Conservation (phyloP, 92 coral and sea anemone species). For the Ricordea florida region DNA sequence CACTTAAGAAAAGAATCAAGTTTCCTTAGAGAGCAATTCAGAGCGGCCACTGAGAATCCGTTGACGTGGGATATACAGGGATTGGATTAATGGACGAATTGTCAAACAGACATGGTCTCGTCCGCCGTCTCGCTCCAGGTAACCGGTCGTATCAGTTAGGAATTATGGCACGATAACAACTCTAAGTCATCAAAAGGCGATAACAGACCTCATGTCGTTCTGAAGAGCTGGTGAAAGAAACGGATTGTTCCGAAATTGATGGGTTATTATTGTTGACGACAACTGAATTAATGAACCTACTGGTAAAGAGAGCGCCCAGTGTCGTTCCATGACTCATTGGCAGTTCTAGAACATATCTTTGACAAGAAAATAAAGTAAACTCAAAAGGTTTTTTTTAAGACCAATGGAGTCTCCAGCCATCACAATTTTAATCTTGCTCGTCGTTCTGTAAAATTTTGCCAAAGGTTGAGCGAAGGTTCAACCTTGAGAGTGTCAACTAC, state of each 20-base stretch:
- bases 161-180: slow-evolving; percentile 24
- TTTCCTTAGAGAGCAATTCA: slow-evolving; percentile 19
- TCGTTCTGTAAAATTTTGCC: too few relatives aligned
- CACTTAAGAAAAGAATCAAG: slow-evolving; percentile 14
- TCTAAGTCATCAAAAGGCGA: slow-evolving; percentile 18
- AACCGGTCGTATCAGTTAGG: neutral
- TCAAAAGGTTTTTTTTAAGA: too few relatives aligned
- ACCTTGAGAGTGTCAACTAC: too few relatives aligned
- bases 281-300: neutral
- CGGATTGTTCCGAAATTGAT: slow-evolving; percentile 8
- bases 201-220: slow-evolving; percentile 23
- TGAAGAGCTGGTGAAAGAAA: slow-evolving; percentile 22
- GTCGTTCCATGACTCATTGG: neutral
- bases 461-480: too few relatives aligned
- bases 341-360: too few relatives aligned
- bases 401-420: too few relatives aligned
- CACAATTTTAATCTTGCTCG: too few relatives aligned
- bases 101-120: too few relatives aligned
- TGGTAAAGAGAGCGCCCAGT: neutral
- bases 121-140: neutral
- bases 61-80: too few relatives aligned
- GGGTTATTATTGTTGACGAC: neutral
- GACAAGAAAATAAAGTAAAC: too few relatives aligned
- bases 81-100: too few relatives aligned
- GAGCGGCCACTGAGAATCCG: neutral